phyloP scores from a whole-genome alignment of 2,888 invertebrate genomes.

The Pyralis farinalis region DNA sequence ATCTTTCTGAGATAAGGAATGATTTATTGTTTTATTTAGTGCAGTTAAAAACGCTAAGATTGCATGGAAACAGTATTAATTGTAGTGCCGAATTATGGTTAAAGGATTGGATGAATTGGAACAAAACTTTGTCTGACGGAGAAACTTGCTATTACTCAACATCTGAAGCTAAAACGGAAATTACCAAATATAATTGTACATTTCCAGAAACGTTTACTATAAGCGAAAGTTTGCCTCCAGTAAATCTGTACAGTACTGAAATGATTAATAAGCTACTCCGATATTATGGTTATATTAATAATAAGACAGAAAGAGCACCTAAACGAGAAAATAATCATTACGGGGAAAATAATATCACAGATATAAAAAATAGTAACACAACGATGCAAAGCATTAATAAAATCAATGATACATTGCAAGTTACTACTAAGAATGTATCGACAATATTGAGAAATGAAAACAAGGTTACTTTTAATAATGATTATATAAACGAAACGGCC shows the following conservation, averaged over 20 bases:
- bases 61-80: conserved; percentile 87
- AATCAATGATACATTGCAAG: conserved; percentile 21
- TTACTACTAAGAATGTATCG: conserved; percentile 13
- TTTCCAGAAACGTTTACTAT: conserved; percentile 75
- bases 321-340: conserved; percentile 40
- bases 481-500: conserved; percentile 50
- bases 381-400: conserved; percentile 21
- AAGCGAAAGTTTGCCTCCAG: conserved; percentile 71
- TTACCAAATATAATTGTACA: conserved; percentile 70
- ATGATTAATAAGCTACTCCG: conserved; percentile 73
- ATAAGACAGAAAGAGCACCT: conserved; percentile 60
- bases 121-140: conserved; percentile 52
- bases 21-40: conserved; percentile 86
- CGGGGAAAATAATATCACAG: conserved; percentile 22
- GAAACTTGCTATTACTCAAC: conserved; percentile 73
- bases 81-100: conserved; percentile 85
- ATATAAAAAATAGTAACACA: conserved; percentile 20
- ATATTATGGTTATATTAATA: conserved; percentile 70
- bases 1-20: conserved; percentile 78
- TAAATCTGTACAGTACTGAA: conserved; percentile 73
- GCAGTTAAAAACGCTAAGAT: conserved; percentile 83
- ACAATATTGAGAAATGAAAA: conserved; percentile 36
- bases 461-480: conserved; percentile 37
- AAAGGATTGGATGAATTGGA: conserved; percentile 84
- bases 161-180: conserved; percentile 61